A percentile compares a stretch with the other conserved stretches of the same genome.
These are phyloP conservation scores for Eilema depressum DNA, from an alignment of 2,888 invertebrate species.

Conservation along the genomic window DNA sequence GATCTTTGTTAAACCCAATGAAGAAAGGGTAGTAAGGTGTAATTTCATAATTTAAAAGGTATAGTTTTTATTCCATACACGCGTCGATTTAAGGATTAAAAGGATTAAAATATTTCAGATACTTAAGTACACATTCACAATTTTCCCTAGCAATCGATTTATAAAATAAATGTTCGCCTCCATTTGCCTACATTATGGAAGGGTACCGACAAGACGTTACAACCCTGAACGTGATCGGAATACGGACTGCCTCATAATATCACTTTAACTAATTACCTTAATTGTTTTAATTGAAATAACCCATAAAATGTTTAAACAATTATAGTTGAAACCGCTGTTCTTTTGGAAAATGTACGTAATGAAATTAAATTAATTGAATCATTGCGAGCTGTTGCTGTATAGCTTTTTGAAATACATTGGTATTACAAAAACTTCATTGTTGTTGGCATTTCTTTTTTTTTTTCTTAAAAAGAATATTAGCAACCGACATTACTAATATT, in stretches of 20 bases:
- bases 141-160: constrained; percentile 25
- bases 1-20: too few relatives aligned
- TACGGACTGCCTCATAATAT: constrained; percentile 40
- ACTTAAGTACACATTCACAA: constrained; percentile 24
- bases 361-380: background rate
- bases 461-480: too few relatives aligned
- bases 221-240: constrained; percentile 51
- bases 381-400: background rate
- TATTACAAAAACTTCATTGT: too few relatives aligned
- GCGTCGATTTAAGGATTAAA: background rate
- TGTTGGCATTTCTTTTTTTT: too few relatives aligned
- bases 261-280: constrained; percentile 48
- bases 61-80: too few relatives aligned
- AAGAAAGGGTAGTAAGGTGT: too few relatives aligned
- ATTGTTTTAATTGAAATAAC: constrained; percentile 49
- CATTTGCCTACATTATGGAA: constrained; percentile 34
- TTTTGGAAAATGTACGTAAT: background rate
- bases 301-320: constrained; percentile 47
- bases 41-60: too few relatives aligned
- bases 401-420: background rate
- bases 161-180: constrained; percentile 30
- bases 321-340: constrained; percentile 32
- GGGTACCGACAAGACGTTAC: constrained; percentile 31
- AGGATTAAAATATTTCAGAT: constrained; percentile 3
- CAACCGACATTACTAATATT: too few relatives aligned